Evolutionary conservation across 2,888 invertebrate species (phyloP).

Genomic region (Dolomedes plantarius): DNA sequence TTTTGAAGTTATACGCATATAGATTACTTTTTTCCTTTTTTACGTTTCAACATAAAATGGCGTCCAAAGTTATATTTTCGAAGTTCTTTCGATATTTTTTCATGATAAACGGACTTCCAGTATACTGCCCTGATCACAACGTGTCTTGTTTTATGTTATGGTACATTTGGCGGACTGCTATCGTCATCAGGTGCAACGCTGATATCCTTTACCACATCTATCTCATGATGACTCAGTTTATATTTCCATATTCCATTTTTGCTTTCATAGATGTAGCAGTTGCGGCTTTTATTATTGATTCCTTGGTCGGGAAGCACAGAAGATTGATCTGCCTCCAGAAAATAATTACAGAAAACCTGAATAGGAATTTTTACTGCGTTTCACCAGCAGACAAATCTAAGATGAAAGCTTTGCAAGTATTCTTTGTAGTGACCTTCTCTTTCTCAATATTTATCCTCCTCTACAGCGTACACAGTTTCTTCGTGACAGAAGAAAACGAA

Average conservation of each 20-base stretch:
- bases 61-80: slow-evolving; percentile 26
- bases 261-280: slow-evolving; percentile 40
- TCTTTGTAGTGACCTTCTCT: not conserved
- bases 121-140: slow-evolving; percentile 19
- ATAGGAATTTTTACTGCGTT: not conserved
- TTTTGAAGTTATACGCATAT: too few relatives aligned
- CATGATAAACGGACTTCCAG: slow-evolving; percentile 44
- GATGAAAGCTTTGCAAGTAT: not conserved
- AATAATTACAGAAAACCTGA: slow-evolving; percentile 17
- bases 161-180: slow-evolving; percentile 34
- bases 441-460: not conserved
- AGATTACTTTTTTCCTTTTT: too few relatives aligned
- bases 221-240: not conserved
- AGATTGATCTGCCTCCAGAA: slow-evolving; percentile 25
- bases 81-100: slow-evolving; percentile 14
- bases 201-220: slow-evolving; percentile 19
- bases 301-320: slow-evolving; percentile 42
- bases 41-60: too few relatives aligned
- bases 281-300: slow-evolving; percentile 30
- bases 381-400: slow-evolving; percentile 7
- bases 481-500: not conserved
- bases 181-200: slow-evolving; percentile 31
- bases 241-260: slow-evolving; percentile 8
- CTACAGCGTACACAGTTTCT: not conserved
- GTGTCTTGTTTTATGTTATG: slow-evolving; percentile 11